Conservation (phyloP, 2,113 vertebrate genomes). For the Canis aureus region DNA sequence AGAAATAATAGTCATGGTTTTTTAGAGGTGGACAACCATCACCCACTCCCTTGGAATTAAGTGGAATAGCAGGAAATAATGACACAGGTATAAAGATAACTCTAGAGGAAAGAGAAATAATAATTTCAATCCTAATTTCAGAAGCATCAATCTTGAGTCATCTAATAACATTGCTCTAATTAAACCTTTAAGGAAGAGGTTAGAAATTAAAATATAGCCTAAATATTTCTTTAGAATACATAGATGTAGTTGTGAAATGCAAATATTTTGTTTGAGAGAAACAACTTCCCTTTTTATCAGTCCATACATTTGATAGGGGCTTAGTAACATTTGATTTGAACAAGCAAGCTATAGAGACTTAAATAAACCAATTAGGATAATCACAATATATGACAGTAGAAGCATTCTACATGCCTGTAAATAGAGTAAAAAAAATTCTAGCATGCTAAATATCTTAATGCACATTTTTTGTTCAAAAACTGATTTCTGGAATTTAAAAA, state of each 20-base stretch:
- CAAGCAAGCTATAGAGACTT: neutral
- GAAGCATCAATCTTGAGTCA: neutral
- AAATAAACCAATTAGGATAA: neutral
- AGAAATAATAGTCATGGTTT: neutral
- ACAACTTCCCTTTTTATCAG: neutral
- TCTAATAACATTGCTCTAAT: neutral
- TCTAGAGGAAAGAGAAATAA: neutral
- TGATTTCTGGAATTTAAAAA: neutral
- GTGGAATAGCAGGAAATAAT: rapidly evolving
- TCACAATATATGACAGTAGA: neutral
- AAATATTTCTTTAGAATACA: neutral
- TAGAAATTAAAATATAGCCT: neutral
- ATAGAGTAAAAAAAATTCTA: neutral
- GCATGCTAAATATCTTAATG: neutral
- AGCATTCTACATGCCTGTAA: neutral
- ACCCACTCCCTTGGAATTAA: neutral
- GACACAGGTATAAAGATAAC: neutral
- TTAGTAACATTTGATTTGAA: neutral
- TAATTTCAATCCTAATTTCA: neutral
- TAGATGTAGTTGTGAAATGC: neutral
- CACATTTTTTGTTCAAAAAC: neutral
- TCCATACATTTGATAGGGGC: neutral
- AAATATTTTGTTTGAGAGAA: slow-evolving; percentile 8
- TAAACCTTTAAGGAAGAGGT: neutral
- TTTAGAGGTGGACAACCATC: neutral